A percentile compares a stretch with the other conserved stretches of the same genome.
Conservation (phyloP, 2,888 invertebrate species). For the Hecatera dysodea region DNA sequence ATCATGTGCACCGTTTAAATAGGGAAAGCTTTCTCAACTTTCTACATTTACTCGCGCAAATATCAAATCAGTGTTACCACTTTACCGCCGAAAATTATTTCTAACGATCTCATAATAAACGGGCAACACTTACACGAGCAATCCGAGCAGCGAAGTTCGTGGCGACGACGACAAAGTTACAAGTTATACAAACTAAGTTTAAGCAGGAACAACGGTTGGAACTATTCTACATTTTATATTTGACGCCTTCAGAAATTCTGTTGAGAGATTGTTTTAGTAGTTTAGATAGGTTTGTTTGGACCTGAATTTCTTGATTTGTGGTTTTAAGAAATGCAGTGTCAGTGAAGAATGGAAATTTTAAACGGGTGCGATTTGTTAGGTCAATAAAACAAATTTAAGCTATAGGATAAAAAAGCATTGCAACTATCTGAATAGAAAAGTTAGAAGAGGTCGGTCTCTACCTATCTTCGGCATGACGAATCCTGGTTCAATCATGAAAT, state of each 20-base stretch:
- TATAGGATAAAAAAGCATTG: too few species aligned
- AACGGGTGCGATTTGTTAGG: too few species aligned
- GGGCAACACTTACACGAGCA: conserved; percentile 32
- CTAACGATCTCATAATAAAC: conserved; percentile 19
- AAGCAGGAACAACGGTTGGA: conserved; percentile 21
- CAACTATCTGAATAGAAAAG: too few species aligned
- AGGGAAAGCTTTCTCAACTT: not conserved
- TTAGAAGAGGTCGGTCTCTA: too few species aligned
- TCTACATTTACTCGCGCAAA: not conserved
- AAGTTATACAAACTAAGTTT: conserved; percentile 42
- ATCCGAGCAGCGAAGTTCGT: conserved; percentile 39
- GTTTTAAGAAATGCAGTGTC: not conserved
- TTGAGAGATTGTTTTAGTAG: not conserved
- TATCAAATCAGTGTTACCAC: not conserved
- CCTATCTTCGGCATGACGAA: too few species aligned
- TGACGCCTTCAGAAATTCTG: conserved; percentile 2
- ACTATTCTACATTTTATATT: conserved; percentile 45
- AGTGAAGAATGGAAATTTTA: too few species aligned
- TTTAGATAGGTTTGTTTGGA: conserved; percentile 13
- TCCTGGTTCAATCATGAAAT: too few species aligned
- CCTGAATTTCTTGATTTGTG: not conserved
- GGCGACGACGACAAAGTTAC: conserved; percentile 25
- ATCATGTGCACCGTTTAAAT: too few species aligned
- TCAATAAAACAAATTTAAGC: too few species aligned
- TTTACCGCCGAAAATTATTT: conserved; percentile 2